Base-by-base conservation (phyloP, 1,140 invertebrate species). In the Monomorium pharaonis region DNA sequence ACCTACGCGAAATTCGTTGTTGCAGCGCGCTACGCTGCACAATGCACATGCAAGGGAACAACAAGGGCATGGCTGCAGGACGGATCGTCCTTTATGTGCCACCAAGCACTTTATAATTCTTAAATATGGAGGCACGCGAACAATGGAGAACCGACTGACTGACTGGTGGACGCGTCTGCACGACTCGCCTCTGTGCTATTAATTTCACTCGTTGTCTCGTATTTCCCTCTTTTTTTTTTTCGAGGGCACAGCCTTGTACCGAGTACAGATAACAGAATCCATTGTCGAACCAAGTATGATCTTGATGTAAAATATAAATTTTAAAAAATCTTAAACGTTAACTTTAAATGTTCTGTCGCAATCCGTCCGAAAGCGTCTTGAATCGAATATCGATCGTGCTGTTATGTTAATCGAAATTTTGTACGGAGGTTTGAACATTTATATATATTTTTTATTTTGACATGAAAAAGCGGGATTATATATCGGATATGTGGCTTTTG, bases 91-190 rank as follows among this genome's bases (percentile, higher is more conserved):
- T 81, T 81, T 72, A 81, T 81, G 63, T 81, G 37, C 77, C 49
- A 42, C 49, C 49, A 56, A 37, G 65, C 27, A 70, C 47, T 72
- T 81, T 81, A 81, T 81, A 81, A 81, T 81, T 81, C 65, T 72
- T 72, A 72, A 72, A 81, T 81, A 81, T 72, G 65, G 49, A 81
- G 65, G 65, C 51, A 4, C 33, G 65, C 65, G 37, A 81, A 81
- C 78, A 81, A 81, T 72, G 51, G 78, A 65, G 62, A 67, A 44
- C 44, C 78, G 49, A 70, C 78, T 81, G 78, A 81, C 78, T 70
- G 78, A 81, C 78, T 81, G 37, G 33, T 58, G 24, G 18, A 51
- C 18, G 63, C 63, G 24, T 70, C 33, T 72, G 65, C 63, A 72
- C 24, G 33, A 37, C 49, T 70, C 21, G 49, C 49, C 49, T 54